phyloP scores from a whole-genome alignment of 1,140 invertebrate species.

The Alviniconcha marisindica region DNA sequence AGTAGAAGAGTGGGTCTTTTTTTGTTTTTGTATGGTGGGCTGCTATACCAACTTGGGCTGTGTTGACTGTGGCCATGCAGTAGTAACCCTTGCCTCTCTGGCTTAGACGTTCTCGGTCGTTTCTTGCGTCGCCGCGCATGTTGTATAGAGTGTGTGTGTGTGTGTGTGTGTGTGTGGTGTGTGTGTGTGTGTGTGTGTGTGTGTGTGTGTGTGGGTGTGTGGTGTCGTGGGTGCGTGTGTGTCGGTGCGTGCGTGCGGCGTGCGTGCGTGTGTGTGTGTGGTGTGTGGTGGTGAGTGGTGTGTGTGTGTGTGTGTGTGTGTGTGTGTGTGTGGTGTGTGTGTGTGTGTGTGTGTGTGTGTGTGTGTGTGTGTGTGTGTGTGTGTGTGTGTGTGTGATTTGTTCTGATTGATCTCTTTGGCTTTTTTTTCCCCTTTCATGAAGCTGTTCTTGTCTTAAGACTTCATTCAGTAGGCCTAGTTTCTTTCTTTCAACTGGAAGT shows the following conservation, averaged over 20 bases:
- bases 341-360: neutral
- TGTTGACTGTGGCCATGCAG: no score
- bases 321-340: neutral
- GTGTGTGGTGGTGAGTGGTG: neutral
- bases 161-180: no score
- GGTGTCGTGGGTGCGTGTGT: neutral
- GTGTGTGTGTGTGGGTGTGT: slow-evolving; percentile 6
- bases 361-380: neutral
- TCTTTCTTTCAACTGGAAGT: no score
- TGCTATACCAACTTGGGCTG: no score
- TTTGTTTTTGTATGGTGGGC: no score
- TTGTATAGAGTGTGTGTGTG: no score
- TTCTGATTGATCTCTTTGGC: neutral
- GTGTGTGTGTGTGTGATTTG: neutral
- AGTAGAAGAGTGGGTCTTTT: no score
- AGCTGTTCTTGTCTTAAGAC: no score
- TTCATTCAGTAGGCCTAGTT: no score
- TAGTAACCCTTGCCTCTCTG: no score
- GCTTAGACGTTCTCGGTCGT: no score
- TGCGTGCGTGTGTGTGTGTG: neutral
- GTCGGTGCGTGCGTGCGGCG: neutral
- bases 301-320: neutral
- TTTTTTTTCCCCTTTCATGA: neutral
- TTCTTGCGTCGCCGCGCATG: no score
- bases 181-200: neutral